Conservation (phyloP, 2,888 invertebrate species). For the Urechis unicinctus region DNA sequence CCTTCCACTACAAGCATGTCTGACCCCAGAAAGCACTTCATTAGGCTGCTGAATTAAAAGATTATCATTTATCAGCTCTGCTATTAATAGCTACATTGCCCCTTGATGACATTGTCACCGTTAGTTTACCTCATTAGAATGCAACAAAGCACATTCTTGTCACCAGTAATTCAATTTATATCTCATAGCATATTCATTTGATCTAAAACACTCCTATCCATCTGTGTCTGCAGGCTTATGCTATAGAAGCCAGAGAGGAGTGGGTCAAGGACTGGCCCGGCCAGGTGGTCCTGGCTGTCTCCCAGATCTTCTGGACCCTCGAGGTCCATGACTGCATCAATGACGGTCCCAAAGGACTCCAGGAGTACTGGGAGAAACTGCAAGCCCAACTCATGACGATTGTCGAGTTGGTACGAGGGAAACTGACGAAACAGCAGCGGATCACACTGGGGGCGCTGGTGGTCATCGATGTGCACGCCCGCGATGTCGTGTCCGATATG, state of each 20-base stretch:
- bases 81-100: too few species aligned
- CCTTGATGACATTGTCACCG: too few species aligned
- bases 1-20: too few species aligned
- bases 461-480: conserved; percentile 85
- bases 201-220: too few species aligned
- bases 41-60: too few species aligned
- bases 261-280: conserved; percentile 94
- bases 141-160: too few species aligned
- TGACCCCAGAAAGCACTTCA: too few species aligned
- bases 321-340: conserved; percentile 70
- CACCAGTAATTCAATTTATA: too few species aligned
- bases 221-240: conserved; percentile 37
- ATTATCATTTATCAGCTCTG: too few species aligned
- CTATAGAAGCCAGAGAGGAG: conserved; percentile 54
- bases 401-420: conserved; percentile 68
- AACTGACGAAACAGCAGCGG: conserved; percentile 75
- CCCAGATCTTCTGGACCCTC: conserved; percentile 77
- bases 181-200: too few species aligned
- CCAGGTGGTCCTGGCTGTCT: conserved; percentile 72
- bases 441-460: conserved; percentile 85
- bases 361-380: conserved; percentile 57
- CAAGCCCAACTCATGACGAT: conserved; percentile 66
- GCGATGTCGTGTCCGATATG: conserved; percentile 71
- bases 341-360: conserved; percentile 57
- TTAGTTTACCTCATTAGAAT: too few species aligned